Conservation (phyloP, 2,113 vertebrate genomes). For the Apodemus speciosus region DNA sequence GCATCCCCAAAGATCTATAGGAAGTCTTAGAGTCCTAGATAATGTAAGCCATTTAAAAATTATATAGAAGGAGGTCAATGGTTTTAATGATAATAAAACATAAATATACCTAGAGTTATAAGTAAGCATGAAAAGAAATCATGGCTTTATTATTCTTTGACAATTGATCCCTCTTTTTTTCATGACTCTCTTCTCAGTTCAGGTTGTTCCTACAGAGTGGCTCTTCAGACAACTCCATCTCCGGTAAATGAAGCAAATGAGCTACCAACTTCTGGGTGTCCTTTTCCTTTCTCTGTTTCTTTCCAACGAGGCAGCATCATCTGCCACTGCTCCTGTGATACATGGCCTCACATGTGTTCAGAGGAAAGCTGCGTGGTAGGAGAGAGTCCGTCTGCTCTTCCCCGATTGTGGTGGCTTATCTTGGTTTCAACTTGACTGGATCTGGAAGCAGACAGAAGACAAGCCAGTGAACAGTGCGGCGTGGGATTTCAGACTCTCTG, state of each 20-base stretch:
- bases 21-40: background rate
- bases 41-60: background rate
- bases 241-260: background rate
- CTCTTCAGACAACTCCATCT: background rate
- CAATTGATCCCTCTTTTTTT: background rate
- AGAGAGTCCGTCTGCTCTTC: background rate
- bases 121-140: background rate
- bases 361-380: no score
- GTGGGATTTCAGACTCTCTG: no score
- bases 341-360: fast-evolving
- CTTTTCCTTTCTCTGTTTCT: background rate
- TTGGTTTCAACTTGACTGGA: background rate
- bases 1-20: background rate
- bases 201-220: background rate
- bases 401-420: background rate
- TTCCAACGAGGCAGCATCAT: background rate
- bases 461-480: background rate
- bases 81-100: background rate
- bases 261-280: background rate
- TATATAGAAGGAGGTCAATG: background rate
- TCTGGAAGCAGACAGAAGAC: background rate
- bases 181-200: background rate
- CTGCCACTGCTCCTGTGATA: background rate
- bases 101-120: background rate
- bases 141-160: background rate